These are phyloP conservation scores for Dinocampus coccinellae DNA, from an alignment of 2,888 invertebrate species.

Conservation along the genomic window DNA sequence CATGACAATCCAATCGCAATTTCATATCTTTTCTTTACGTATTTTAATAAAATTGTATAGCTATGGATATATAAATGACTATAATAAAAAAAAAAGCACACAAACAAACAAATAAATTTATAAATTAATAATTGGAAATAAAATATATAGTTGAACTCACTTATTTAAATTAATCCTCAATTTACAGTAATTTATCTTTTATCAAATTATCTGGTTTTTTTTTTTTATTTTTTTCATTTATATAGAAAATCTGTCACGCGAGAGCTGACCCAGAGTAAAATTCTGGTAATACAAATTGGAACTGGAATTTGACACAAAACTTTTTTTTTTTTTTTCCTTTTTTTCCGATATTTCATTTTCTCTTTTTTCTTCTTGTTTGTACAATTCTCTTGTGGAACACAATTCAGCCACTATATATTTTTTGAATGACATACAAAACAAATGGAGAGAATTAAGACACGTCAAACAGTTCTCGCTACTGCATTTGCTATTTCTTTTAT, in stretches of 20 bases:
- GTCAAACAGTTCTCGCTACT: background rate
- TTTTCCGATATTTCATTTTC: background rate
- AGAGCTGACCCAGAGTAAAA: background rate
- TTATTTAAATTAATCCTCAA: too few relatives aligned
- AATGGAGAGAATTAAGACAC: background rate
- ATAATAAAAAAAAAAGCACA: background rate
- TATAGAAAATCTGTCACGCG: too few relatives aligned
- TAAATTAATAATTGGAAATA: too few relatives aligned
- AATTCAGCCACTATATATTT: background rate
- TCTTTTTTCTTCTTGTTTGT: background rate
- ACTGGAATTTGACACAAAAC: background rate
- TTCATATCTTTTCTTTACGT: too few relatives aligned
- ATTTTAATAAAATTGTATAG: background rate
- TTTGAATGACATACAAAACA: background rate
- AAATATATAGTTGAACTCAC: too few relatives aligned
- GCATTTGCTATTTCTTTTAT: background rate
- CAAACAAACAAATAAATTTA: background rate
- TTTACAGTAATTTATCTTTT: too few relatives aligned
- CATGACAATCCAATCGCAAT: background rate
- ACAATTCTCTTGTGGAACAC: background rate
- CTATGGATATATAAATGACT: background rate
- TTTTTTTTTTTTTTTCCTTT: background rate
- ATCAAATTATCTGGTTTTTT: too few relatives aligned
- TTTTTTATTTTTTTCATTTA: too few relatives aligned
- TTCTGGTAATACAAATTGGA: background rate